Evolutionary conservation across 2,797 vertebrate species (phyloP), one percentile per base, ranked within the genome.

Genomic region (Myoxocephalus aenaeus): DNA sequence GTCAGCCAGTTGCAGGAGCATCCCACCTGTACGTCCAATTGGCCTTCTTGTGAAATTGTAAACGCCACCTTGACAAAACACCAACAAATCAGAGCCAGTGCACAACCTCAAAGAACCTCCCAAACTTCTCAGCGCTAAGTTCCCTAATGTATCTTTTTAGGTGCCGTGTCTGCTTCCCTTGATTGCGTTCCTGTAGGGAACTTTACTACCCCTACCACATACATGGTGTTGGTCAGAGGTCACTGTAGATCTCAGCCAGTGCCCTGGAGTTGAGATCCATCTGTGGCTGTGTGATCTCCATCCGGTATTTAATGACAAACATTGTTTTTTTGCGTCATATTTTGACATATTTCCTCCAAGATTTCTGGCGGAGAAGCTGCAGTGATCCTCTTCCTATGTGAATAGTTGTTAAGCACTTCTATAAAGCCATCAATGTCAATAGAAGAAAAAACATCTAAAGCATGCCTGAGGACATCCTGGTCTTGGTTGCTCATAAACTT

Each of bases 41-140:
- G 53, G 29, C n/a, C 53, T 10, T 14, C 51, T 38, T 50, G 42
- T 59, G 29, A 75, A 74, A 75, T 1, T 59, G 46, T 51, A n/a
- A 17, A 59, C n/a, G n/a, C n/a, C n/a, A n/a, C n/a, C n/a, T n/a
- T n/a, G n/a, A n/a, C 44, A 15, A 32, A 69, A 68, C 9, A 42
- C 65, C 9, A 75, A 22, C 13, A 57, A 29, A 57, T 32, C 15
- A 32, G 27, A 57, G 27, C 54, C 54, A 57, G 15, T 57, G 27
- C 15, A 57, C 15, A 29, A 57, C 27, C 54, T 57, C 15, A 57
- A 32, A 10, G 2, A 46, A 18, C 5, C 15, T 17, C 1, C 48
- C 48, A n/a, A 50, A n/a, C 48, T 4, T 50, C n/a, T n/a, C n/a
- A n/a, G n/a, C n/a, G n/a, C n/a, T n/a, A n/a, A n/a, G 48, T n/a